Percentiles rank a stretch among this genome's conserved stretches.
Evolutionary conservation across 2,797 vertebrate species (phyloP).

Genomic region (Bovichtus variegatus): DNA sequence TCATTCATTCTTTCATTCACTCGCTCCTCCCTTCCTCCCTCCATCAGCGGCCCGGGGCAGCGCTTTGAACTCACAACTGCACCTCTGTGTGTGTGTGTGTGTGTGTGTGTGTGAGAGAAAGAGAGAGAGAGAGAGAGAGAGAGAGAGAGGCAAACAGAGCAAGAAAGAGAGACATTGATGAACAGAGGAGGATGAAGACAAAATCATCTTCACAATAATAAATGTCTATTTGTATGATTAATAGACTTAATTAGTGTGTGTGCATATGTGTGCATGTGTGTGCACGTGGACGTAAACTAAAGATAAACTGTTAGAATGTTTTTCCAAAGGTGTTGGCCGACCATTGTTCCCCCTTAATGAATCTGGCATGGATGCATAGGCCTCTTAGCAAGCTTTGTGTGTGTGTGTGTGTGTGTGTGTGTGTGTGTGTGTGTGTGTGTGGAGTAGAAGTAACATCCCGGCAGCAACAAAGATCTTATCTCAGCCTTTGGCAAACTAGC

Average conservation of each 20-base stretch:
- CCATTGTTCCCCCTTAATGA: slow-evolving; percentile 69
- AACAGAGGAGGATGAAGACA: background rate
- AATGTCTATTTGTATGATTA: background rate
- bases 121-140: background rate
- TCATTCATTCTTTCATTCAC: slow-evolving; percentile 81
- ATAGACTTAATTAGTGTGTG: background rate
- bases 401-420: slow-evolving; percentile 40
- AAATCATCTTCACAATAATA: slow-evolving; percentile 22
- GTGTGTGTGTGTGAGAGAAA: slow-evolving; percentile 23
- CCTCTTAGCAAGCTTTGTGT: slow-evolving; percentile 51
- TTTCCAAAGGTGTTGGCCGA: slow-evolving; percentile 63
- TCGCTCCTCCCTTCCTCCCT: slow-evolving; percentile 63
- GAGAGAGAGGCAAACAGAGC: background rate
- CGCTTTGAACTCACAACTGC: slow-evolving; percentile 79
- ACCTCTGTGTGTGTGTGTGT: slow-evolving; percentile 52
- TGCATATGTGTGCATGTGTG: slow-evolving; percentile 14
- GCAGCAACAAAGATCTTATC: slow-evolving; percentile 75
- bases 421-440: slow-evolving; percentile 39
- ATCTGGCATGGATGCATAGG: slow-evolving; percentile 51
- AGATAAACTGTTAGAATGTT: slow-evolving; percentile 40
- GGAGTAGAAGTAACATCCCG: slow-evolving; percentile 53
- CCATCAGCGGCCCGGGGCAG: slow-evolving; percentile 65
- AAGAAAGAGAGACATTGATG: background rate
- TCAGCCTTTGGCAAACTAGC: slow-evolving; percentile 58
- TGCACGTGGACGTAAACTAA: background rate